Evolutionary conservation across 2,888 invertebrate species (phyloP), one percentile per base, ranked within the genome.

Genomic region (Trichopria drosophilae): DNA sequence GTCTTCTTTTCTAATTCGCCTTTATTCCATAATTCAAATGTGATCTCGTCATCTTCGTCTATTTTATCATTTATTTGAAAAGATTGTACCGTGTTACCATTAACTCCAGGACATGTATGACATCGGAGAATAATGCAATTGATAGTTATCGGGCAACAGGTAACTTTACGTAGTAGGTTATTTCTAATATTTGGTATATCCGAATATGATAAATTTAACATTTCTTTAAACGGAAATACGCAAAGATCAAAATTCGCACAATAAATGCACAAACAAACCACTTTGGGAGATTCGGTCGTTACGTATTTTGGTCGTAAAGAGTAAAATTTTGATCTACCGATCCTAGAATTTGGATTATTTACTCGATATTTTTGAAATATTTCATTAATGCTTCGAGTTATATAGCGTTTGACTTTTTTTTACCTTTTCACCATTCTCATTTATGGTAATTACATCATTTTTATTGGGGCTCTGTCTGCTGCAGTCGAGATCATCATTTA

Each of bases 381-480:
- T 39, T 55, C 48, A 13, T 22, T 20, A 16, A 51, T 45, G 22
- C 31, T 53, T 4, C 43, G 18, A 9, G 48, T 53, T 24, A 53
- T 35, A 34, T 26, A 55, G 18, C 48, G 41, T 48, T 51, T 51
- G 6, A 46, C 32, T 35, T 39, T 44, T 20, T 19, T 34, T 35
- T 15, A 36, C 22, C 48, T 41, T 51, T 28, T 28, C 35, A 16
- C 44, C 52, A 48, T 53, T 44, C 23, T 45, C 31, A 4, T 18
- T 5, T 26, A 49, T 23, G 41, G 28, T 46, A 18, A 52, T 41
- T 5, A 31, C 20, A 34, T 56, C 49, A 36, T 22, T 47, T 47
- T 45, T 52, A 40, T 51, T 43, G 5, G 39, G 26, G 40, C 51
- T 50, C 50, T 53, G 61, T 47, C 28, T 59, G 68, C 73, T 49